Percentiles rank a stretch among this genome's conserved stretches.
Conservation (phyloP, 2,113 vertebrate species). For the Ochotona princeps region DNA sequence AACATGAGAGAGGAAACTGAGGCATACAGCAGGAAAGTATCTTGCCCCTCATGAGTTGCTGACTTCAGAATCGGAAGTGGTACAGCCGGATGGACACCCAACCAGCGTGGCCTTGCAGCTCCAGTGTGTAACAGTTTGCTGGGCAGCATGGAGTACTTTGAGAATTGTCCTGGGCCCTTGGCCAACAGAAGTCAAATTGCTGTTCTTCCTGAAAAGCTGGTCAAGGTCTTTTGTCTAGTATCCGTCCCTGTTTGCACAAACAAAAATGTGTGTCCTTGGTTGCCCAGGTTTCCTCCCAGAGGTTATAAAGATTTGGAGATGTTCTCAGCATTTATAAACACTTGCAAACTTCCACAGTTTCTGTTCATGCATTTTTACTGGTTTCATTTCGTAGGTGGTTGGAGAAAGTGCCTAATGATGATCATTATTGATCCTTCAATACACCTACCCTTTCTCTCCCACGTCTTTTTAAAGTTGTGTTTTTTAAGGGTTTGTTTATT, state of each 20-base stretch:
- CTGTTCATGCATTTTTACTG: background rate
- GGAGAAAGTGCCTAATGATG: background rate
- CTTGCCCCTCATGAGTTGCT: background rate
- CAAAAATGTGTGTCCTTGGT: background rate
- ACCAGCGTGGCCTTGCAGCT: background rate
- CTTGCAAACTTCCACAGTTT: background rate
- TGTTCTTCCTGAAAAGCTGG: conserved; percentile 2
- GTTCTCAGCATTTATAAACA: background rate
- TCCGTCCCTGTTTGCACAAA: background rate
- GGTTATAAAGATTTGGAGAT: conserved; percentile 7
- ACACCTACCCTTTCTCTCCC: background rate
- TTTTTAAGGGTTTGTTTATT: no score
- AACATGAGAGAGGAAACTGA: background rate
- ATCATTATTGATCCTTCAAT: background rate
- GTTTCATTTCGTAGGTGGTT: conserved; percentile 20
- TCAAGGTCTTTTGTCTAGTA: background rate
- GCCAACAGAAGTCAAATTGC: background rate
- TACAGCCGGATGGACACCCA: background rate
- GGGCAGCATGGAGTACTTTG: background rate
- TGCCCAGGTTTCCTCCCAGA: background rate
- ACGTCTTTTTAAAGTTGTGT: no score
- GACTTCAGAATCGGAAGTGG: background rate
- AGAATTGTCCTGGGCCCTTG: background rate
- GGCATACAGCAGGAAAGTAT: background rate
- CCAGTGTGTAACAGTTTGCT: background rate